Base-by-base conservation (phyloP, 2,797 vertebrate species). In the Hylomyscus alleni region DNA sequence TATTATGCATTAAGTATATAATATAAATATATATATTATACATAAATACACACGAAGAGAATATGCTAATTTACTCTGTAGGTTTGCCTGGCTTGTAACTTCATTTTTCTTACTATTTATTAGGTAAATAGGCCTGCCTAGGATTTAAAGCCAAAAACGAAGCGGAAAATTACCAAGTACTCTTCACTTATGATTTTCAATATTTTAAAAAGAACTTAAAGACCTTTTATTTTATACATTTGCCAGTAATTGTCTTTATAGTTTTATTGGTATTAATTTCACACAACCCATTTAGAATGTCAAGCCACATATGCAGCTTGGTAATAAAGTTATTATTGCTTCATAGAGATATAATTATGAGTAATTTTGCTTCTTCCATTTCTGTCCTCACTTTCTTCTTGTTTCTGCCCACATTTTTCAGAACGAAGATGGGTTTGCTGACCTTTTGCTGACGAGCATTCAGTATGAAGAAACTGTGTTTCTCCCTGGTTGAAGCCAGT, bases 251-350 rank as follows among this genome's bases (percentile, higher is more conserved):
- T 97, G 95, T 97, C 98, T 97, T 97, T 97, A 97, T 93, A 85
- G 67, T 96, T 98, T 98, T 97, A 97, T 97, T 96, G 95, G 95
- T 97, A 97, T 97, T 97, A 97, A 98, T 98, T 97, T 96, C 96
- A 97, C 80, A 93, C 81, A 95, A 93, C 90, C 95, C 97, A 95
- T 97, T 97, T 97, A 98, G 96, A 98, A 98, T 97, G 96, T 95
- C 96, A 98, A 96, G 96, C 86, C 95, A 95, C 96, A 97, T 96
- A 97, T 88, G 95, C 86, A 96, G 91, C 93, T 89, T 47, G 95
- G 96, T 95, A 96, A 98, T 98, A 98, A 98, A 98, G 95, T 97
- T 97, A 96, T 96, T 97, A 98, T 97, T 96, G 92, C 97, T 95
- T 97, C 96, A 94, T 31, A 94, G 95, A 96, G 96, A 97, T 93